phyloP scores from a whole-genome alignment of 1,140 invertebrate genomes.

The Scylla paramamosain region DNA sequence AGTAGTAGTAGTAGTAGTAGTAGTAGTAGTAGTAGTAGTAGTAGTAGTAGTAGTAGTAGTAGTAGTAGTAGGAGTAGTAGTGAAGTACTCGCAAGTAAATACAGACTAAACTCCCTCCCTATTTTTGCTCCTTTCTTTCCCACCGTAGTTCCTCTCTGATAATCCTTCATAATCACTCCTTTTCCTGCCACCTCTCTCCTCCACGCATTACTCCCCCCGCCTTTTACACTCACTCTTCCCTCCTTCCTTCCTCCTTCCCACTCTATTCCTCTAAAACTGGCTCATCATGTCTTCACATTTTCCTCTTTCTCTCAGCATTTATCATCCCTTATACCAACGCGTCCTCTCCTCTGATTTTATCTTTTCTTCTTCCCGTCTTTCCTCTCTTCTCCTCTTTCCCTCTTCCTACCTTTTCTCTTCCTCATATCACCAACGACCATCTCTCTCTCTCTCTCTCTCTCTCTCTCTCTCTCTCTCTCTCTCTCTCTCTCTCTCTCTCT shows the following conservation, averaged over 20 bases:
- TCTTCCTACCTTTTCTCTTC: neutral
- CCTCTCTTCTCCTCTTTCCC: neutral
- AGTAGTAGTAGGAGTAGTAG: neutral
- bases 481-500: neutral
- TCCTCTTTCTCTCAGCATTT: neutral
- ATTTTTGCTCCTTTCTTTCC: too few relatives aligned
- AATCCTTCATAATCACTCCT: neutral
- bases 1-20: constrained; percentile 6
- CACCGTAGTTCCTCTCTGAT: too few relatives aligned
- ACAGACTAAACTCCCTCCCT: too few relatives aligned
- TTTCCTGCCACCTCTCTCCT: neutral
- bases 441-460: neutral
- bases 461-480: neutral
- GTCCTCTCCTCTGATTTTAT: neutral
- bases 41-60: constrained; percentile 22
- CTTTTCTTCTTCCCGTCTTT: neutral
- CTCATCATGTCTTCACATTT: neutral
- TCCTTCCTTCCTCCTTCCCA: neutral
- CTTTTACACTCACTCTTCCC: neutral
- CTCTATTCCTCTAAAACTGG: neutral
- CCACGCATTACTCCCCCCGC: neutral
- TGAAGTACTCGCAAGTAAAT: neutral
- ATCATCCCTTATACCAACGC: neutral
- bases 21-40: neutral
- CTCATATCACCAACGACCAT: neutral